Evolutionary conservation across 23 tunicate genomes (phyloP).

Genomic region (Clavelina lepadiformis): DNA sequence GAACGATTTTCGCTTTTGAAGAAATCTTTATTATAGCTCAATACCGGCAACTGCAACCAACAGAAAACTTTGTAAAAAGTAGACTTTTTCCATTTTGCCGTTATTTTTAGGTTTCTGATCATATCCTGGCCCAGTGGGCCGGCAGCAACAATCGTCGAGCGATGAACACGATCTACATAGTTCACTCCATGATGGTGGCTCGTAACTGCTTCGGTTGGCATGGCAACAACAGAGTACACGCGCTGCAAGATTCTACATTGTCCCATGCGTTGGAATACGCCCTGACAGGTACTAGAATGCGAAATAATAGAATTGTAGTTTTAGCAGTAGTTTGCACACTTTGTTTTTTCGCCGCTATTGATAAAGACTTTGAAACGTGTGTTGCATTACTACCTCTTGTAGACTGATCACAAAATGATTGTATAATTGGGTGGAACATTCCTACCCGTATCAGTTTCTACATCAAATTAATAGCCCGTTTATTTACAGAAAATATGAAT

Average conservation of each 20-base stretch:
- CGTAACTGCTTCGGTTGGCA: conserved; percentile 85
- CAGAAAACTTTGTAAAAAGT: too few species aligned
- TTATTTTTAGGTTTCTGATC: conserved; percentile 11
- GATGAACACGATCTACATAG: conserved; percentile 43
- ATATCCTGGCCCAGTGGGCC: conserved; percentile 22
- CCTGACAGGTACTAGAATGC: conserved; percentile 11
- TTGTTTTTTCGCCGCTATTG: too few species aligned
- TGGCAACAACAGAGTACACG: conserved; percentile 50
- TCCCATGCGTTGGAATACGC: conserved; percentile 46
- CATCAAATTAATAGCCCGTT: too few species aligned
- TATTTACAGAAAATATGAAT: conserved; percentile 22
- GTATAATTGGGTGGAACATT: too few species aligned
- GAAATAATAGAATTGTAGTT: neutral
- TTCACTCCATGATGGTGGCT: conserved; percentile 55
- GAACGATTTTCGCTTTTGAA: too few species aligned
- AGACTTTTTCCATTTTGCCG: too few species aligned
- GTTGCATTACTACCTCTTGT: too few species aligned
- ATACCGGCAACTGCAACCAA: too few species aligned
- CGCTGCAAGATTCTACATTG: conserved; percentile 30
- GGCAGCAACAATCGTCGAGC: neutral
- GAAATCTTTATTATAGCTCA: too few species aligned
- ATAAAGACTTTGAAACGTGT: too few species aligned
- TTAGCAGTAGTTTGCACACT: neutral
- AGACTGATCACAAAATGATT: too few species aligned
- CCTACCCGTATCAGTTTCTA: too few species aligned